Evolutionary conservation across 2,113 vertebrate species (phyloP).

Genomic region (Cranoglanis bouderius): DNA sequence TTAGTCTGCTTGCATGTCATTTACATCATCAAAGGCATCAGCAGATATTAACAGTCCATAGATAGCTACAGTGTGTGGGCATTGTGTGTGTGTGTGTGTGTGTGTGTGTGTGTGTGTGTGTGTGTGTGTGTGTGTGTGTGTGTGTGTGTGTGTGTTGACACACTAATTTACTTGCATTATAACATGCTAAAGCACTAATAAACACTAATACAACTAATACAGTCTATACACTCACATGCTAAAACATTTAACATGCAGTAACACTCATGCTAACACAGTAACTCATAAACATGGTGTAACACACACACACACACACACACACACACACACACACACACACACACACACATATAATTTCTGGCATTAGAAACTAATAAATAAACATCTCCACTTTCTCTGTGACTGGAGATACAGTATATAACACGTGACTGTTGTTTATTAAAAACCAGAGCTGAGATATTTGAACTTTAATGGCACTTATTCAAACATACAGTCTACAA

Average conservation of each 20-base stretch:
- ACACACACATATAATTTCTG: too few species aligned
- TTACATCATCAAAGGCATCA: conserved; percentile 20
- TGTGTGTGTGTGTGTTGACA: not conserved
- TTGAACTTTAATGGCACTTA: too few species aligned
- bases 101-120: conserved; percentile 14
- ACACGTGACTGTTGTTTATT: too few species aligned
- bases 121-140: conserved; percentile 2
- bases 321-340: too few species aligned
- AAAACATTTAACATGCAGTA: not conserved
- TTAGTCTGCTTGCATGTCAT: conserved; percentile 22
- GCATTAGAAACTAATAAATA: too few species aligned
- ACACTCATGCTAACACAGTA: not conserved
- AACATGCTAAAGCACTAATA: not conserved
- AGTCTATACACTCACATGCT: not conserved
- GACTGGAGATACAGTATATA: too few species aligned
- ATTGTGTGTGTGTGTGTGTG: not conserved
- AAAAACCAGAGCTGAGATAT: too few species aligned
- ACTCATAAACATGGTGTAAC: not conserved
- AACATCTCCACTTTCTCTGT: too few species aligned
- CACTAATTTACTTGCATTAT: not conserved
- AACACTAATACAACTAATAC: conserved; percentile 6
- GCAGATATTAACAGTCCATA: conserved; percentile 8
- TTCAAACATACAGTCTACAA: too few species aligned
- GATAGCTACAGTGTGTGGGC: not conserved
- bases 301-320: not conserved